These are phyloP conservation scores for Ispidina picta DNA, from an alignment of 2,797 vertebrate genomes.

Conservation along the genomic window DNA sequence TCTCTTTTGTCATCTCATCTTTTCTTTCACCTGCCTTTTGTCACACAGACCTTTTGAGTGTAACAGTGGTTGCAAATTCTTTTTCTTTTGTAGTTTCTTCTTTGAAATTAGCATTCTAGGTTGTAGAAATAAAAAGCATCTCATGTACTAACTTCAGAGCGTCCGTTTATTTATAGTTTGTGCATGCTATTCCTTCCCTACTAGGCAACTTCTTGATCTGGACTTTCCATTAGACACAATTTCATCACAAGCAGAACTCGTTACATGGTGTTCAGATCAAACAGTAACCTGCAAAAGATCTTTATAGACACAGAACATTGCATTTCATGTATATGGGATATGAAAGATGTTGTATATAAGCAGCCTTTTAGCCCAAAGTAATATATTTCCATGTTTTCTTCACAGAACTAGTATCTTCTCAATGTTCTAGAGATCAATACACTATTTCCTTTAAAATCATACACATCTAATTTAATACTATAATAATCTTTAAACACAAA, in stretches of 20 bases:
- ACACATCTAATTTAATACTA: background rate
- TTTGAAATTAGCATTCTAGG: background rate
- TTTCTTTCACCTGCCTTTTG: background rate
- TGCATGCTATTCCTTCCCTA: background rate
- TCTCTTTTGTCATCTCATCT: no score
- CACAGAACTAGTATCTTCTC: background rate
- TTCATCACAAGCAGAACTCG: background rate
- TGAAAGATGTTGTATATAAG: constrained; percentile 13
- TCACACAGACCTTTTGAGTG: background rate
- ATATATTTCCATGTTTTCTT: background rate
- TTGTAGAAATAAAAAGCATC: background rate
- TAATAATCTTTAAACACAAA: background rate
- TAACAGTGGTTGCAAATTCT: background rate
- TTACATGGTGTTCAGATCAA: constrained; percentile 8
- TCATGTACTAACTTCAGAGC: background rate
- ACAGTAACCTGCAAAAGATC: background rate
- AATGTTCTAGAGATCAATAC: background rate
- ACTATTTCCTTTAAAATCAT: background rate
- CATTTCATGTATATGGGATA: background rate
- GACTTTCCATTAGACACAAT: constrained; percentile 8
- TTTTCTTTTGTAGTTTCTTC: background rate
- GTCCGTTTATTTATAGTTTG: background rate
- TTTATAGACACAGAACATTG: background rate
- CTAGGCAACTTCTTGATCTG: constrained; percentile 3
- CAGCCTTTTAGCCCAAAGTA: background rate